Evolutionary conservation across 2,113 vertebrate genomes (phyloP).

Genomic region (Telmatochromis sp.): DNA sequence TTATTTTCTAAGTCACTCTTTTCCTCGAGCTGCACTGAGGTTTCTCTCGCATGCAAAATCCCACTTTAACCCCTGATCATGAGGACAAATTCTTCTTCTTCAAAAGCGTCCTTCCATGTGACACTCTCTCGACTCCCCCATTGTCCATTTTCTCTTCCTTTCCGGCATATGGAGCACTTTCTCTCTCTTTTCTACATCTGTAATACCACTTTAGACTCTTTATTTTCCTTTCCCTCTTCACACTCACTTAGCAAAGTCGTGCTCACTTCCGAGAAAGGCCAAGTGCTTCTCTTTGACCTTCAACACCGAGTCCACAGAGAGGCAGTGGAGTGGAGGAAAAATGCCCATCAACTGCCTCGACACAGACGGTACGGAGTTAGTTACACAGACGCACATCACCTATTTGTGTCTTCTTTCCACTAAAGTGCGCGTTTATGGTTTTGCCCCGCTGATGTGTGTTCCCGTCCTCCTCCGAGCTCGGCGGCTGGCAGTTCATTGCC

Average conservation of each 20-base stretch:
- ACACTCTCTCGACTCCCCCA: neutral
- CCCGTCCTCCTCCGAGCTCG: neutral
- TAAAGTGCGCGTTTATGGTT: neutral
- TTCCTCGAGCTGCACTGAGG: neutral
- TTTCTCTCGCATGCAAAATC: neutral
- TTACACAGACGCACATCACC: neutral
- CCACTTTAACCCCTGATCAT: neutral
- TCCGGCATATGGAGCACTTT: neutral
- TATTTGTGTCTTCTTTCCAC: neutral
- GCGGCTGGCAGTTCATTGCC: neutral
- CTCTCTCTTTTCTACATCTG: neutral
- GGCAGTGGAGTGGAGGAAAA: neutral
- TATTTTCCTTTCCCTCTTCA: neutral
- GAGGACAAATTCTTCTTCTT: neutral
- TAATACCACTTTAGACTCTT: neutral
- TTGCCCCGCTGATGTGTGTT: neutral
- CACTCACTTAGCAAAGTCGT: neutral
- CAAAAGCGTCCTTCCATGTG: neutral
- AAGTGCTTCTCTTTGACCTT: conserved; percentile 41
- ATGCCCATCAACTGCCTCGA: conserved; percentile 13
- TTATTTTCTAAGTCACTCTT: neutral
- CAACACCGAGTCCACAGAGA: neutral
- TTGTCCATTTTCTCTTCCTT: neutral
- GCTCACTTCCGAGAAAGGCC: neutral
- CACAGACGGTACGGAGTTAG: neutral